Conservation (phyloP, 2,888 invertebrate species). For the Drosophila sordidapex region DNA sequence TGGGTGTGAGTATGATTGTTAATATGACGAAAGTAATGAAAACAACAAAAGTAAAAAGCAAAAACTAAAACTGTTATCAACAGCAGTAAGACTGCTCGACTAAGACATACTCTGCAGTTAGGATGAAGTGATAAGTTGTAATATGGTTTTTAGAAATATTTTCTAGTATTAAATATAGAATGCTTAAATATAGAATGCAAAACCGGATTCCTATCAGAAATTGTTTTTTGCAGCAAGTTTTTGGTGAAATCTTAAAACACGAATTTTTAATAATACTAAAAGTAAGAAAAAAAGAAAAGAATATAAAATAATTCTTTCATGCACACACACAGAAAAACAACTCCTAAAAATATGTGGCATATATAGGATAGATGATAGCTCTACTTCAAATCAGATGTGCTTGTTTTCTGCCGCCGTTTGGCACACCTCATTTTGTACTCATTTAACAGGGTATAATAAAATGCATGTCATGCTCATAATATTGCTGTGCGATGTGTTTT, state of each 20-base stretch:
- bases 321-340: background rate
- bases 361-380: too few species aligned
- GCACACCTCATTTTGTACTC: background rate
- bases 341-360: background rate
- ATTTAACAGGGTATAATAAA: conserved; percentile 40
- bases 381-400: background rate
- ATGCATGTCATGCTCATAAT: conserved; percentile 76
- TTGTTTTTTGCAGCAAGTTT: background rate
- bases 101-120: background rate
- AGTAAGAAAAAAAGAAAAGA: background rate
- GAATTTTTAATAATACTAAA: background rate
- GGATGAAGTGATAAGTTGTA: background rate
- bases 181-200: background rate
- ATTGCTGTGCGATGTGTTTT: conserved; percentile 38
- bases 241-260: background rate
- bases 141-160: background rate
- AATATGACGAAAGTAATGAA: conserved; percentile 48
- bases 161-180: background rate
- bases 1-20: conserved; percentile 10
- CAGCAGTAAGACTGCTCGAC: background rate
- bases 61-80: conserved; percentile 12
- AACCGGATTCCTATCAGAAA: background rate
- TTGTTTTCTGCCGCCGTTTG: too few species aligned
- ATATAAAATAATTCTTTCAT: background rate
- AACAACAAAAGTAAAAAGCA: conserved; percentile 18